A percentile compares a stretch with the other conserved stretches of the same genome.
Conservation (phyloP, 1,140 invertebrate genomes). For the Leptinotarsa texana region DNA sequence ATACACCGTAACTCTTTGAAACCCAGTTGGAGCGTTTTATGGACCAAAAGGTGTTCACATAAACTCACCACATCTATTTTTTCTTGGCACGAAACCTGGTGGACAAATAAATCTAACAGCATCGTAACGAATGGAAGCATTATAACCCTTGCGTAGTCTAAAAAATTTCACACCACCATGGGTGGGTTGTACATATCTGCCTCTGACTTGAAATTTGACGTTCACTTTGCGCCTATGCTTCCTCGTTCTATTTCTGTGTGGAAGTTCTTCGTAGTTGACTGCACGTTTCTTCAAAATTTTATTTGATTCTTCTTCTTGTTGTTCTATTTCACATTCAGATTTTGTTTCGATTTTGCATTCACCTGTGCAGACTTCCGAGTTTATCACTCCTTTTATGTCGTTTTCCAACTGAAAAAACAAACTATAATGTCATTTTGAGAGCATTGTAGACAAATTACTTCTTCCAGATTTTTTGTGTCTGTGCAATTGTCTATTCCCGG, state of each 20-base stretch:
- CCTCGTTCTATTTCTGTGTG: constrained; percentile 33
- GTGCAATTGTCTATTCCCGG: constrained; percentile 38
- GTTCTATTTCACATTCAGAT: constrained; percentile 50
- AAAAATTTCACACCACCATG: constrained; percentile 14
- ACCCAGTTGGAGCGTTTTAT: too few relatives aligned
- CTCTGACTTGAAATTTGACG: constrained; percentile 44
- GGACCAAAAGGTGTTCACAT: too few relatives aligned
- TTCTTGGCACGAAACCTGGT: constrained; percentile 45
- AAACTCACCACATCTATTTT: constrained; percentile 50
- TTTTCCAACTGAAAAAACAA: constrained; percentile 41
- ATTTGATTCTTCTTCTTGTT: constrained; percentile 46
- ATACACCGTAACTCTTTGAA: neutral
- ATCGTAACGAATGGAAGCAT: constrained; percentile 38
- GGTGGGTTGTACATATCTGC: constrained; percentile 30
- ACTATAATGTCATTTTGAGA: constrained; percentile 1
- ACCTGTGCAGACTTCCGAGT: constrained; percentile 37
- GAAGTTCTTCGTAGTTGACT: constrained; percentile 33
- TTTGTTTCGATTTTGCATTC: constrained; percentile 46
- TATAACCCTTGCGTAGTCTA: constrained; percentile 27
- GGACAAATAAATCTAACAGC: constrained; percentile 44
- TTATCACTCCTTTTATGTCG: constrained; percentile 35
- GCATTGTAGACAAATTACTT: neutral
- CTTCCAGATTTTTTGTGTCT: constrained; percentile 35
- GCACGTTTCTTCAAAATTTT: constrained; percentile 33
- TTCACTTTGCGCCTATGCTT: constrained; percentile 41